Base-by-base conservation (phyloP, 2,888 invertebrate genomes). In the Lepidocyrtinus sp. region DNA sequence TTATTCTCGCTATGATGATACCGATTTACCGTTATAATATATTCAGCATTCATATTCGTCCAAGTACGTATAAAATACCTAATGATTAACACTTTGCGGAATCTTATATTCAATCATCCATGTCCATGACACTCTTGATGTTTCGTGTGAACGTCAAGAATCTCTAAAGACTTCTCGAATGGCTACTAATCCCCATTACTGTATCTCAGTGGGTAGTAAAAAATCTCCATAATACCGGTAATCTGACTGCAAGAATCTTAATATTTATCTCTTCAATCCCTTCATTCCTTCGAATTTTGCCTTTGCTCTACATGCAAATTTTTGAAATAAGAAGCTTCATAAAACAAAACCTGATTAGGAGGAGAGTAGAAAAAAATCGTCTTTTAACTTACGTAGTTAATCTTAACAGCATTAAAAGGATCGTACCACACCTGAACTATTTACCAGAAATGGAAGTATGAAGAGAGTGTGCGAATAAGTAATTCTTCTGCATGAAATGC, bases 41-140 rank as follows among this genome's bases (percentile, higher is more conserved):
- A 17, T 59, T 9, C 59, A 9, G n/a, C 59, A 3, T 62, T 25
- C 19, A 15, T 25, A 9, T 15, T 25, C 22, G 21, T 62, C 59
- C 59, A 15, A 12, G 62, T 22, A 2, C 22, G 9, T 24, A 62
- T 62, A 45, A 1, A 62, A 19, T 62, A 62, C 62, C 50, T 50
- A 5, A 50, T 50, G 27, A 9, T 5, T 24, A 21, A 62, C 64
- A 61, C 22, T 59, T 68, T 69, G 75, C 69, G 25, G 63, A 75
- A 63, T 62, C 50, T 12, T 68, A 19, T 22, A 68, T 12, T 68
- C 67, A 75, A 63, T 75, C 75, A 75, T 75, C 75, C 75, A 75
- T 69, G 45, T 68, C 75, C 69, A 69, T 75, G 69, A 45, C 27
- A 64, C 21, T 67, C n/a, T n/a, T n/a, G 36, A 36, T 36, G 36